phyloP scores from a whole-genome alignment of 2,113 vertebrate species.

The Chlamydotis undulata region DNA sequence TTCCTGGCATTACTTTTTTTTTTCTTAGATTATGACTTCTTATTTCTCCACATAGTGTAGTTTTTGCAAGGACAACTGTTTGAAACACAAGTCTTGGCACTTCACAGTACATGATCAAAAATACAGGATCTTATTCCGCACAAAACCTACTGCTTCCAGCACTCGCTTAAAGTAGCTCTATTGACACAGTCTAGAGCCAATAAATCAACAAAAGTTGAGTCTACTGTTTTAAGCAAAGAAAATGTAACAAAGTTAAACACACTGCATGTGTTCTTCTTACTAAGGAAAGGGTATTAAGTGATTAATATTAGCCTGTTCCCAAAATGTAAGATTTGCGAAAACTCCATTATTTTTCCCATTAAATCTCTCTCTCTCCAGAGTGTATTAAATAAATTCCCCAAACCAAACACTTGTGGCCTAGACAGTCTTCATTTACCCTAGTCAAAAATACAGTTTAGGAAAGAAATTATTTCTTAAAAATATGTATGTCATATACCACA shows the following conservation, averaged over 20 bases:
- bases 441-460: neutral
- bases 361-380: neutral
- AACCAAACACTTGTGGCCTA: neutral
- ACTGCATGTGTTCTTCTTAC: neutral
- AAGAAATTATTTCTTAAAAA: slow-evolving; percentile 1
- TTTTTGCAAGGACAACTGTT: slow-evolving; percentile 7
- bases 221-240: neutral
- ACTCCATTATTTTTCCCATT: neutral
- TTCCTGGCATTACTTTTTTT: neutral
- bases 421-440: neutral
- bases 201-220: neutral
- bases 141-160: neutral
- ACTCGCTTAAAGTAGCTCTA: neutral
- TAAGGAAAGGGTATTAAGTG: neutral
- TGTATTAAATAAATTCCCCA: neutral
- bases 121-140: neutral
- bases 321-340: neutral
- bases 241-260: neutral
- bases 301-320: neutral
- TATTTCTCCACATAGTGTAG: neutral
- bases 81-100: neutral
- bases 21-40: neutral
- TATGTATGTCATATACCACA: neutral
- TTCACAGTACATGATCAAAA: slow-evolving; percentile 7
- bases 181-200: neutral